A percentile compares a stretch with the other conserved stretches of the same genome.
Conservation (phyloP, 2,113 vertebrate genomes). For the Lagenorhynchus albirostris region DNA sequence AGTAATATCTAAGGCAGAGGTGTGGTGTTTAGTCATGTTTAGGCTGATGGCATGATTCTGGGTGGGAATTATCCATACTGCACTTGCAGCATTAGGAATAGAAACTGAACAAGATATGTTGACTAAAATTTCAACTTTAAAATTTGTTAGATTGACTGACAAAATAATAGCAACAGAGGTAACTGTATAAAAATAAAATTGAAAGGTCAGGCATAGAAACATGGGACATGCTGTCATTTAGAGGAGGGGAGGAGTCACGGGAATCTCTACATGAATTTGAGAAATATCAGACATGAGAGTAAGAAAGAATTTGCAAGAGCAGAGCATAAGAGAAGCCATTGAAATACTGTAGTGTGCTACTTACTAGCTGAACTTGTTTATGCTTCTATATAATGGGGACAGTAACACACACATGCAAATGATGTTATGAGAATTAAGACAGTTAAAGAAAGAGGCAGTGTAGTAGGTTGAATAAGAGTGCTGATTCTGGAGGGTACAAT, state of each 20-base stretch:
- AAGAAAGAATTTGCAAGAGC: background rate
- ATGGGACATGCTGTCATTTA: background rate
- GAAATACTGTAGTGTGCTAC: background rate
- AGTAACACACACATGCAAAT: background rate
- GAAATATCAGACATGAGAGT: background rate
- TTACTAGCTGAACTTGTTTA: background rate
- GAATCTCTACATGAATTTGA: background rate
- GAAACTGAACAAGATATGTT: background rate
- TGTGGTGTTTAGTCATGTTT: background rate
- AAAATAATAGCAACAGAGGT: background rate
- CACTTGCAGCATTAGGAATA: background rate
- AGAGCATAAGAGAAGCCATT: background rate
- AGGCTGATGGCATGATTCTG: background rate
- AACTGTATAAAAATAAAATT: background rate
- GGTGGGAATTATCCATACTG: background rate
- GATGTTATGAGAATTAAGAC: background rate
- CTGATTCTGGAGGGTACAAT: background rate
- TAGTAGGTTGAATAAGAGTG: too few relatives aligned
- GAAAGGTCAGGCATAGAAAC: background rate
- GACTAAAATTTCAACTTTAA: background rate
- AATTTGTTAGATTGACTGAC: background rate
- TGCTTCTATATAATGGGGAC: background rate
- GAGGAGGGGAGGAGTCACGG: background rate
- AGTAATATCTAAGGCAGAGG: background rate
- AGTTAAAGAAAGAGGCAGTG: background rate